Conservation (phyloP, 2,113 vertebrate genomes). For the Girardinichthys multiradiatus region DNA sequence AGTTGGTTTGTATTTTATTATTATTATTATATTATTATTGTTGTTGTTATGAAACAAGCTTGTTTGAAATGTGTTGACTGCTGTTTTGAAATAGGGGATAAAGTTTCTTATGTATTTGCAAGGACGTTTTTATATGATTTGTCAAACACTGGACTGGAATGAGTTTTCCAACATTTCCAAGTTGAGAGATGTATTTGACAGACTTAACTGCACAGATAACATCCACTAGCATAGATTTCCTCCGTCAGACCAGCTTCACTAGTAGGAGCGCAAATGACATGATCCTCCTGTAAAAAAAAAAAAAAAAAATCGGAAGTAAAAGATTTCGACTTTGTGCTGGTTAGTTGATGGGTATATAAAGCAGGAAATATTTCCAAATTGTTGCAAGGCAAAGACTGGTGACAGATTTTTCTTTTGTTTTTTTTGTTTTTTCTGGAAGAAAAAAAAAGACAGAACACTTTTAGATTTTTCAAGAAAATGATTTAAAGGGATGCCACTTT, state of each 20-base stretch:
- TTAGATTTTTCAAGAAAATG: conserved; percentile 24
- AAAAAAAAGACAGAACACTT: conserved; percentile 7
- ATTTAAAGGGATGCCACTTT: conserved; percentile 76
- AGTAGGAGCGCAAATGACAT: conserved; percentile 34
- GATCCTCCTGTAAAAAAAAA: conserved; percentile 46
- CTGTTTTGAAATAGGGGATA: conserved; percentile 82
- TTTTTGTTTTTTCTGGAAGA: conserved; percentile 9
- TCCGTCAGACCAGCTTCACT: conserved; percentile 49
- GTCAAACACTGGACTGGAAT: conserved; percentile 87
- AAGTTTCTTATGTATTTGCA: conserved; percentile 67
- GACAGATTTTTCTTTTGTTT: conserved; percentile 23
- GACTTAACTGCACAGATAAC: conserved; percentile 76
- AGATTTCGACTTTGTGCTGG: conserved; percentile 52
- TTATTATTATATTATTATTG: conserved; percentile 61
- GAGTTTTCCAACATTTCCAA: conserved; percentile 81
- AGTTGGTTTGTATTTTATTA: conserved; percentile 78
- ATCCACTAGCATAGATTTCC: conserved; percentile 61
- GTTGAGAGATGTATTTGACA: conserved; percentile 77
- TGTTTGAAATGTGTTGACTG: conserved; percentile 83
- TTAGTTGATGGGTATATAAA: conserved; percentile 37
- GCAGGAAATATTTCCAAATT: conserved; percentile 61
- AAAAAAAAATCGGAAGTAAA: conserved; percentile 29
- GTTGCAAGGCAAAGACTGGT: conserved; percentile 44
- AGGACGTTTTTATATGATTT: conserved; percentile 81
- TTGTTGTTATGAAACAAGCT: conserved; percentile 79